These are phyloP conservation scores for Cryptus viduatorius DNA, from an alignment of 2,888 invertebrate species.

Conservation along the genomic window DNA sequence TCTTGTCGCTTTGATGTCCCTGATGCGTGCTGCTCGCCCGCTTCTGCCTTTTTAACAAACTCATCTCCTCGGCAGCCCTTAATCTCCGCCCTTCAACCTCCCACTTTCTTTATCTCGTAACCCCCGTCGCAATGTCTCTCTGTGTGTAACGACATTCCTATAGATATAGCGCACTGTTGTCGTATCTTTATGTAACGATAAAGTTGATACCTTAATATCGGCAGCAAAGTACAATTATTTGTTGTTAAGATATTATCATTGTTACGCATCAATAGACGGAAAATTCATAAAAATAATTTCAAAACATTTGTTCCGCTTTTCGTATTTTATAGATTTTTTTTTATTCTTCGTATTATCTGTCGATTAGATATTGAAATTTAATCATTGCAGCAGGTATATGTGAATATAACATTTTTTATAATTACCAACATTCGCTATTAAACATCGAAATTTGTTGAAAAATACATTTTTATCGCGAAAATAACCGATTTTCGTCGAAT, in stretches of 20 bases:
- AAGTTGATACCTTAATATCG: not conserved
- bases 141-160: constrained; percentile 26
- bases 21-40: constrained; percentile 85
- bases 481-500: not conserved
- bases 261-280: no score
- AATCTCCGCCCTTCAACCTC: constrained; percentile 83
- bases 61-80: constrained; percentile 85
- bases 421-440: no score
- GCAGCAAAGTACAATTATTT: not conserved
- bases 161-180: constrained; percentile 1
- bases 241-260: not conserved
- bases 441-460: no score
- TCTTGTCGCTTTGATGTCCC: constrained; percentile 85
- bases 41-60: constrained; percentile 86
- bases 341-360: no score
- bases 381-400: no score
- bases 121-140: constrained; percentile 61
- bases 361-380: no score
- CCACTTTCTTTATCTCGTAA: constrained; percentile 67
- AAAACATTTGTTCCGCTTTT: no score
- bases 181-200: not conserved
- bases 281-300: no score
- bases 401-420: no score
- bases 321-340: no score
- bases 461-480: not conserved